Evolutionary conservation across 2,797 vertebrate species (phyloP), one percentile per base, ranked within the genome.

Genomic region (Falco cherrug): DNA sequence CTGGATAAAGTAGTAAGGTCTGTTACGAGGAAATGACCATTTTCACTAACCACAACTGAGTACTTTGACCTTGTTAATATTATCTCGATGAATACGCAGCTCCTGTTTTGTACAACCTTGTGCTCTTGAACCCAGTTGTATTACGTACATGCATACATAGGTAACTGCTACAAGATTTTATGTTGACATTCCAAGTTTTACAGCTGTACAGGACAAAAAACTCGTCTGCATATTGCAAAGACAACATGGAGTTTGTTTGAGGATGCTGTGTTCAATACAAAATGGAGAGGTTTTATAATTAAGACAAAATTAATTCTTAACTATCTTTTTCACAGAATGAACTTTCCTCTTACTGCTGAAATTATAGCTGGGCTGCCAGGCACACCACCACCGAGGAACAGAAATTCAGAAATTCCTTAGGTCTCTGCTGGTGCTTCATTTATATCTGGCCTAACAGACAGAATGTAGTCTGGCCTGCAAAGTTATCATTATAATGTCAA

Each of bases 381-480:
- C 76, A 33, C 13, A 21, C 19, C 1, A 1, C 64, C 65, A 63
- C 82, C 0, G 2, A 79, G 69, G 71, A 92, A 45, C 19, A 84
- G 67, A 63, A 76, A 86, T 90, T 82, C 19, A 84, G 67, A 63
- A 76, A 86, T 90, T 82, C 67, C 70, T 68, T 37, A 74, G 18
- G 24, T 88, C 85, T 93, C 50, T 6, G 10, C 71, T 90, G 73
- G 17, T 87, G 91, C 45, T 95, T 84, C 13, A 4, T 79, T 84
- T 93, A 21, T 79, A 13, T 91, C 74, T 93, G 73, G 69, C 74
- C 67, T 83, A 60, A 80, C 16, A 87, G 70, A 43, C 65, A 73
- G 63, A 84, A 43, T 19, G 53, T 45, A 95, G 39, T 92, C 83
- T 92, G 93, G 88, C 78, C 86, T 94, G 84, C 35, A 90, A 92